Percentiles rank a stretch among this genome's conserved stretches.
phyloP scores from a whole-genome alignment of 2,888 invertebrate species.

The Heteromyza rotundicornis region DNA sequence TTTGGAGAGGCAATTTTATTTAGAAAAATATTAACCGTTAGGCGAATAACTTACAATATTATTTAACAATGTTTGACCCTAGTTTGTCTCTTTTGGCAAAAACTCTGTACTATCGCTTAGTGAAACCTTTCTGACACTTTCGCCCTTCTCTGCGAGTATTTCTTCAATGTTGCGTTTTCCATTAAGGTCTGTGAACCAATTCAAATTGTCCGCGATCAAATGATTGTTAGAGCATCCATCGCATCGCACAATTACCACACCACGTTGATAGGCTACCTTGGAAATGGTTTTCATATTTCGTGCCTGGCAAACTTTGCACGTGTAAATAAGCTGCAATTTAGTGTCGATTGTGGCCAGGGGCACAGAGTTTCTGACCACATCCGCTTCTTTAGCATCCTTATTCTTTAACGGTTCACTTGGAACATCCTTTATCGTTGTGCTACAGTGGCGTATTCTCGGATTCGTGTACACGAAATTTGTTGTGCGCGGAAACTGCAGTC shows the following conservation, averaged over 20 bases:
- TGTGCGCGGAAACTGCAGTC: no score
- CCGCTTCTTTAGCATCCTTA: no score
- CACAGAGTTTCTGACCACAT: no score
- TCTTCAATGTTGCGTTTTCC: slow-evolving; percentile 88
- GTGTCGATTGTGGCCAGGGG: slow-evolving; percentile 57
- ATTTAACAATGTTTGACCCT: no score
- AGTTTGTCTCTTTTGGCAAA: no score
- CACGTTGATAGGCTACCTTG: slow-evolving; percentile 82
- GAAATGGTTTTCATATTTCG: slow-evolving; percentile 82
- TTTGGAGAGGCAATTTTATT: no score
- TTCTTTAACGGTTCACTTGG: no score
- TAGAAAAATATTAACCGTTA: neutral
- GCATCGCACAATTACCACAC: slow-evolving; percentile 92
- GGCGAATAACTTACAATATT: no score
- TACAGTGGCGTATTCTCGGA: no score
- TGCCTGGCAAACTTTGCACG: slow-evolving; percentile 86
- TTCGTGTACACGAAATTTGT: no score
- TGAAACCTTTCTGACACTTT: slow-evolving; percentile 74
- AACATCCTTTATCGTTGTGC: no score
- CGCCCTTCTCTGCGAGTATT: slow-evolving; percentile 86
- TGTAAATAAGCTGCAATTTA: slow-evolving; percentile 78
- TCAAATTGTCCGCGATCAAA: slow-evolving; percentile 94
- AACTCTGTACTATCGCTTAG: no score
- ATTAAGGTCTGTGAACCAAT: slow-evolving; percentile 87
- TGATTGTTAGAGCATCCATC: slow-evolving; percentile 88